Percentiles rank a stretch among this genome's conserved stretches.
Evolutionary conservation across 2,113 vertebrate genomes (phyloP).

Genomic region (Hemiprocne comata): DNA sequence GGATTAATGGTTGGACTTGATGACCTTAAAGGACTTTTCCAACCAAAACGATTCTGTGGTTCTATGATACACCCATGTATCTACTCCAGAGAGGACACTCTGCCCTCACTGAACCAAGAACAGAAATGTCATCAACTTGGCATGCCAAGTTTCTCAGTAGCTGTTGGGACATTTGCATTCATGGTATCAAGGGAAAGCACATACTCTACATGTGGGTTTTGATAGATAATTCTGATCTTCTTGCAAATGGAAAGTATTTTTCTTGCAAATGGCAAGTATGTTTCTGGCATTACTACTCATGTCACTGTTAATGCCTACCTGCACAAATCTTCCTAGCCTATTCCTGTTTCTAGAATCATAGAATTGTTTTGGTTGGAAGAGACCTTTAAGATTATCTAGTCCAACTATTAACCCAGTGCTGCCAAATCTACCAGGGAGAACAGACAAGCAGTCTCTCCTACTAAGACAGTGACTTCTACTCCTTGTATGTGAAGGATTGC

Average conservation of each 20-base stretch:
- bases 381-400: too few species aligned
- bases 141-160: neutral
- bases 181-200: neutral
- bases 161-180: neutral
- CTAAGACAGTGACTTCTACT: neutral
- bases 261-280: neutral
- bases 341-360: neutral
- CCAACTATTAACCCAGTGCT: too few species aligned
- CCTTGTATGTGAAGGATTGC: neutral
- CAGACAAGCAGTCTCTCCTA: neutral
- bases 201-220: fast-evolving
- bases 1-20: too few species aligned
- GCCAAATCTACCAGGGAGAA: too few species aligned
- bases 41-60: too few species aligned
- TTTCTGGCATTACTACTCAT: neutral
- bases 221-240: too few species aligned
- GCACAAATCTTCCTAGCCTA: neutral
- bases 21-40: too few species aligned
- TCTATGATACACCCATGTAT: too few species aligned
- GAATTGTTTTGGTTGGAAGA: too few species aligned
- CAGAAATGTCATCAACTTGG: fast-evolving
- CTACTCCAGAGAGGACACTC: neutral
- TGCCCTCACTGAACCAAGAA: too few species aligned
- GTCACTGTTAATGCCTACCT: too few species aligned
- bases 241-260: neutral